Percentiles rank a stretch among this genome's conserved stretches.
Conservation (phyloP, 2,797 vertebrate genomes). For the Pseudotriccus pelzelni region DNA sequence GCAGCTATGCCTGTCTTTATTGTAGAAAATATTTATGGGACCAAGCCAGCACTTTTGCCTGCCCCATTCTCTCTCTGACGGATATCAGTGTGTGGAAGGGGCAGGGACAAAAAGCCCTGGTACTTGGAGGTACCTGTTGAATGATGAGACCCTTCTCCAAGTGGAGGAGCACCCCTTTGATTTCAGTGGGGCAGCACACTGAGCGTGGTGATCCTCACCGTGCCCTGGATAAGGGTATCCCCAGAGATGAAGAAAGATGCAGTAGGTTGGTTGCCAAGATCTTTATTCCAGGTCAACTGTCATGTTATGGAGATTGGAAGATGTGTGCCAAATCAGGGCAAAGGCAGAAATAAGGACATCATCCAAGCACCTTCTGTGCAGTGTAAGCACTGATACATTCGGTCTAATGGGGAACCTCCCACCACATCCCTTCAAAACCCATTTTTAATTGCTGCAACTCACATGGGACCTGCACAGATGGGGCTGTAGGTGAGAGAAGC, state of each 20-base stretch:
- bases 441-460: background rate
- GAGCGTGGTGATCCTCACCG: background rate
- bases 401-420: background rate
- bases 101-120: background rate
- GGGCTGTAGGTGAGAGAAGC: background rate
- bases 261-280: background rate
- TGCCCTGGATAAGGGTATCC: background rate
- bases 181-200: background rate
- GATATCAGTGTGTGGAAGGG: background rate
- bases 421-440: background rate
- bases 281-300: background rate
- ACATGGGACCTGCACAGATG: background rate
- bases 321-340: background rate
- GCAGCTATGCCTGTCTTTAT: background rate
- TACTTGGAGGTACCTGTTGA: background rate
- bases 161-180: background rate
- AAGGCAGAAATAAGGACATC: background rate
- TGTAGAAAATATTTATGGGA: background rate
- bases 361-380: background rate
- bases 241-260: background rate
- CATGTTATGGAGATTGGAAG: background rate
- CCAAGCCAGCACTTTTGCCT: background rate
- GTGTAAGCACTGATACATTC: background rate
- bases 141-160: background rate
- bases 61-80: background rate